These are phyloP conservation scores for Ceratina calcarata DNA, from an alignment of 1,140 invertebrate genomes.

Conservation along the genomic window DNA sequence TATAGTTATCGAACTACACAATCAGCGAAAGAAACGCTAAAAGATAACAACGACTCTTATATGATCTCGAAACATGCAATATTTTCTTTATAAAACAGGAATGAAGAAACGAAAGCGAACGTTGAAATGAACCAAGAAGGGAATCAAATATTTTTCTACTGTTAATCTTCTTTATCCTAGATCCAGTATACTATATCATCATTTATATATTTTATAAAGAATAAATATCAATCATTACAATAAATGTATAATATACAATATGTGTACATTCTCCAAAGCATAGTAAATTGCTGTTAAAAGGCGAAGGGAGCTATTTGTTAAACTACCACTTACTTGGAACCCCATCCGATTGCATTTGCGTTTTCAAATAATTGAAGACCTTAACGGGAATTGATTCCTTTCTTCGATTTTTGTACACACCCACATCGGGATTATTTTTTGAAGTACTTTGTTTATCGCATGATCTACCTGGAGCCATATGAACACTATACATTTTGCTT, in stretches of 20 bases:
- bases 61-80: conserved; percentile 1
- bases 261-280: neutral
- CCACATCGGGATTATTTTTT: conserved; percentile 57
- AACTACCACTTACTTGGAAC: conserved; percentile 60
- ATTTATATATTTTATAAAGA: conserved; percentile 38
- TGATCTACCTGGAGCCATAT: conserved; percentile 66
- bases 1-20: neutral
- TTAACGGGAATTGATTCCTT: conserved; percentile 69
- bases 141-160: neutral
- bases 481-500: conserved; percentile 71
- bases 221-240: conserved; percentile 39
- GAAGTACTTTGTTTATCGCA: conserved; percentile 52
- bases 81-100: conserved; percentile 17
- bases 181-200: conserved; percentile 1
- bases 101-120: conserved; percentile 18
- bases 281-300: neutral
- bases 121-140: neutral
- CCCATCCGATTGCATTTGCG: conserved; percentile 66
- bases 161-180: conserved; percentile 4
- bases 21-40: neutral
- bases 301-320: neutral
- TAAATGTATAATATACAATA: no score
- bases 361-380: conserved; percentile 69
- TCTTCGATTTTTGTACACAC: conserved; percentile 57
- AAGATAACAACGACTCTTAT: conserved; percentile 4